These are phyloP conservation scores for Pimephales promelas DNA, from an alignment of 2,113 vertebrate genomes.

Conservation along the genomic window DNA sequence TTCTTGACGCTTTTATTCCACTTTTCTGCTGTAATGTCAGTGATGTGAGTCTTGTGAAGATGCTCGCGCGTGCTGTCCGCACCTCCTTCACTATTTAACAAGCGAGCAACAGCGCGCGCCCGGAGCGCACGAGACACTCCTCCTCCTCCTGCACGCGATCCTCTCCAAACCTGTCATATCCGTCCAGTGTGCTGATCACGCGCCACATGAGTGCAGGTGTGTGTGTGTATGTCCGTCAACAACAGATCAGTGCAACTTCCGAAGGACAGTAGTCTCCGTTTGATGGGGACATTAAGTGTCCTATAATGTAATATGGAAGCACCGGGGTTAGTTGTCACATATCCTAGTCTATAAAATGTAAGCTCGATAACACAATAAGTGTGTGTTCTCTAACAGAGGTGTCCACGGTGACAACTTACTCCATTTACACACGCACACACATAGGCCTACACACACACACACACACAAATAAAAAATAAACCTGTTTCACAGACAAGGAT, in stretches of 20 bases:
- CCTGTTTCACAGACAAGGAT: no score
- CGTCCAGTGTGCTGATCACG: not conserved
- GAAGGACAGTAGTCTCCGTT: not conserved
- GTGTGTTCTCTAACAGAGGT: no score
- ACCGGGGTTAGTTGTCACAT: not conserved
- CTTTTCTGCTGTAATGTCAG: not conserved
- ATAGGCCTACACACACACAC: no score
- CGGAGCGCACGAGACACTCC: constrained; percentile 17
- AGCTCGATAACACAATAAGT: no score
- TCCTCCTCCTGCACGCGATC: not conserved
- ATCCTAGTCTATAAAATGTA: not conserved
- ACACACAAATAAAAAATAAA: no score
- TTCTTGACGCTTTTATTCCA: not conserved
- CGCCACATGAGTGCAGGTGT: constrained; percentile 16
- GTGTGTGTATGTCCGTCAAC: not conserved
- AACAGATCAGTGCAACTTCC: not conserved
- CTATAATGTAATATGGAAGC: not conserved
- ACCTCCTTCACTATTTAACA: constrained; percentile 56
- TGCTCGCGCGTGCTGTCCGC: constrained; percentile 9
- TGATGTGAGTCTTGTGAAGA: not conserved
- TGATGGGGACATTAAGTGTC: not conserved
- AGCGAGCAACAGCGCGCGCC: constrained; percentile 14
- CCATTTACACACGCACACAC: no score
- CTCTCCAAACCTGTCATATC: not conserved
- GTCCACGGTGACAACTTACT: no score